Evolutionary conservation across 2,113 vertebrate genomes (phyloP).

Genomic region (Nannospalax galili): DNA sequence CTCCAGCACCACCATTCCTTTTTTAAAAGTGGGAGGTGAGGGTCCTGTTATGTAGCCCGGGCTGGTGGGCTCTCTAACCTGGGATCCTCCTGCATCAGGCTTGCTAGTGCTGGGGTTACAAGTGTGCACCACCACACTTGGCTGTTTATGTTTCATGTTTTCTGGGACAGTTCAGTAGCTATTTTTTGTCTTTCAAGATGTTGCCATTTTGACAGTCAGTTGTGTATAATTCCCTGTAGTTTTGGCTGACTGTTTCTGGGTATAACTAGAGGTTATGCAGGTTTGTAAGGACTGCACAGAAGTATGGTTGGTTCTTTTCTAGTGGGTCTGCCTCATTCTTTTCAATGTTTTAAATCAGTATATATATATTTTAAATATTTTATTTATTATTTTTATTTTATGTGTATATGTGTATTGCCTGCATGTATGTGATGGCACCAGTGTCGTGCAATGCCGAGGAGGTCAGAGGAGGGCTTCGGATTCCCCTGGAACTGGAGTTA

Average conservation of each 20-base stretch:
- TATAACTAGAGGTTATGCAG: neutral
- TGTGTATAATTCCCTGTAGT: neutral
- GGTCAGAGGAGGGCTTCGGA: too few species aligned
- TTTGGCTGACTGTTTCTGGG: neutral
- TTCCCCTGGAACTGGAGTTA: too few species aligned
- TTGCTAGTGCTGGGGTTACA: neutral
- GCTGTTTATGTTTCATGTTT: neutral
- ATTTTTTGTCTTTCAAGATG: constrained; percentile 12
- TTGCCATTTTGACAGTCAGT: neutral
- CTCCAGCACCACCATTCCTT: neutral
- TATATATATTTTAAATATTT: too few species aligned
- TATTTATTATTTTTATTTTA: too few species aligned
- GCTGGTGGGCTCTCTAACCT: neutral
- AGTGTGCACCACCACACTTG: neutral
- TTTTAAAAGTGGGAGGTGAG: neutral
- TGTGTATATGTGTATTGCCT: too few species aligned
- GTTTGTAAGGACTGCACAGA: neutral
- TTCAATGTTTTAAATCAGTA: too few species aligned
- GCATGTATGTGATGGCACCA: too few species aligned
- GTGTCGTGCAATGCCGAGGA: too few species aligned
- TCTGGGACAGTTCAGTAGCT: neutral
- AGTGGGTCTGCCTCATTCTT: neutral
- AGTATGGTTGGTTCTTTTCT: neutral
- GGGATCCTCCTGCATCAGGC: neutral
- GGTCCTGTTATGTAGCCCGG: neutral